These are phyloP conservation scores for Synanceia verrucosa DNA, from an alignment of 2,797 vertebrate genomes.

Conservation along the genomic window DNA sequence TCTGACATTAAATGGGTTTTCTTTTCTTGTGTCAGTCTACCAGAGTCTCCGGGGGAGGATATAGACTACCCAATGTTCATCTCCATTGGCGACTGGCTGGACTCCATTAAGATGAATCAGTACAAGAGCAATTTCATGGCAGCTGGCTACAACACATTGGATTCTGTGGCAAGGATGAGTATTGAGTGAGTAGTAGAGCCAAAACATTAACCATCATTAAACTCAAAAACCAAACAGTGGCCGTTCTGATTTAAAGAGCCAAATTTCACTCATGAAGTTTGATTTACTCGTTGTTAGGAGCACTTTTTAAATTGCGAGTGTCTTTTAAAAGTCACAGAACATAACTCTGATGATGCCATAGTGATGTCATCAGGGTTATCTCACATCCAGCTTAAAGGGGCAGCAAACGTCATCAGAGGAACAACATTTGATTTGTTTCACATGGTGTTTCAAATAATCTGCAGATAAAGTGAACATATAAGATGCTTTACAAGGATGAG, in stretches of 20 bases:
- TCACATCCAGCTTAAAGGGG: not conserved
- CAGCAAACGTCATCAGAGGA: no score
- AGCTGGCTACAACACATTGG: constrained; percentile 94
- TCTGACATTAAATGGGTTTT: constrained; percentile 9
- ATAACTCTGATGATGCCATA: not conserved
- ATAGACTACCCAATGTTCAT: constrained; percentile 90
- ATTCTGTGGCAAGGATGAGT: constrained; percentile 88
- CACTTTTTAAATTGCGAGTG: not conserved
- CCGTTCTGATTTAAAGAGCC: not conserved
- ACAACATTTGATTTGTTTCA: not conserved
- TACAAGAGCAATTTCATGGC: constrained; percentile 98
- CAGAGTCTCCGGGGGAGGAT: constrained; percentile 84
- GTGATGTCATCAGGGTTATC: not conserved
- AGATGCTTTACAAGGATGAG: not conserved
- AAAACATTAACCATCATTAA: constrained; percentile 11
- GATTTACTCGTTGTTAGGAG: not conserved
- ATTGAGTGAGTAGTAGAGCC: constrained; percentile 81
- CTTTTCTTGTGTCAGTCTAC: constrained; percentile 68
- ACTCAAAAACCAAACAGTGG: constrained; percentile 8
- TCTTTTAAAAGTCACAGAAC: not conserved
- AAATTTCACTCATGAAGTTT: not conserved
- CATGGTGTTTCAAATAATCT: not conserved
- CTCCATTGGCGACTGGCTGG: constrained; percentile 97
- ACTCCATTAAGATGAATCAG: constrained; percentile 99
- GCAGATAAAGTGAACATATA: not conserved